Percentiles rank a stretch among this genome's conserved stretches.
phyloP scores from a whole-genome alignment of 2,797 vertebrate species.

The Rallus crepitans region DNA sequence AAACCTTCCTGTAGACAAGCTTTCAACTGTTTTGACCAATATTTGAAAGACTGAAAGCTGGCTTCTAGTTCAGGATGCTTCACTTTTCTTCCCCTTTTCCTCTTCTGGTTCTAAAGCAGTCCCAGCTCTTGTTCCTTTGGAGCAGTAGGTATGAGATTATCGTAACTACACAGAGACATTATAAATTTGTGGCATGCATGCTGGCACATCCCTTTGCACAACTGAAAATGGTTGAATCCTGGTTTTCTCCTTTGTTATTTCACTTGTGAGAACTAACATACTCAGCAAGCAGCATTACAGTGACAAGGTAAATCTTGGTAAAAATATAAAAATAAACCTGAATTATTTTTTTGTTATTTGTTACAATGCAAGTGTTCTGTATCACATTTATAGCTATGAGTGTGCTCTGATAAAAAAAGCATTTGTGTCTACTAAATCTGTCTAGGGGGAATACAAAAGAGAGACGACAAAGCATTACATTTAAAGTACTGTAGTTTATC shows the following conservation, averaged over 20 bases:
- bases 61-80: not conserved
- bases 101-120: not conserved
- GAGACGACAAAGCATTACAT: not conserved
- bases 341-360: not conserved
- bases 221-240: not conserved
- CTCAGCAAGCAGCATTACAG: not conserved
- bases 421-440: not conserved
- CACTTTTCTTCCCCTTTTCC: not conserved
- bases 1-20: not conserved
- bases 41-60: not conserved
- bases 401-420: not conserved
- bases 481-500: not conserved
- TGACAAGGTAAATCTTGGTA: not conserved
- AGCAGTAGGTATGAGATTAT: not conserved
- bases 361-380: not conserved
- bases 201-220: not conserved
- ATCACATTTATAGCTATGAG: not conserved
- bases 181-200: not conserved
- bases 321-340: not conserved
- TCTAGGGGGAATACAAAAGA: not conserved
- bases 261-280: rapidly evolving
- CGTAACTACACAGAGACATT: not conserved
- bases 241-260: not conserved
- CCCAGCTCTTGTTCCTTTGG: not conserved
- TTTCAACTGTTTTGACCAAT: not conserved